phyloP scores from a whole-genome alignment of 2,113 vertebrate species.

The Oreochromis spilurus region DNA sequence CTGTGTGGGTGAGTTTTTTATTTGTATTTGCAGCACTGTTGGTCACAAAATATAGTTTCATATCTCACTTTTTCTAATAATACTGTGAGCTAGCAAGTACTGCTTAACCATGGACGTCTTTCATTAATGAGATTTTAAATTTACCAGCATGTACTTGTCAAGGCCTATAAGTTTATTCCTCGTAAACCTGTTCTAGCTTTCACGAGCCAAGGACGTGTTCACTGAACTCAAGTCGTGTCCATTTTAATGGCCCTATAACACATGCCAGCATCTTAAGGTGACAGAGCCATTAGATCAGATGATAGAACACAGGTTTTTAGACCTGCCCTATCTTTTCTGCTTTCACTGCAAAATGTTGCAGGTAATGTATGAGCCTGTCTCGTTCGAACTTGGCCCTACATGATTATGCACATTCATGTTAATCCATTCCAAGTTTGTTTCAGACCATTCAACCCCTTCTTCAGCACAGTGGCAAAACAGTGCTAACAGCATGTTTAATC shows the following conservation, averaged over 20 bases:
- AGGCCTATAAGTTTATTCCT: constrained; percentile 19
- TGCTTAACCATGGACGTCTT: not conserved
- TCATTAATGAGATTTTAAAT: constrained; percentile 28
- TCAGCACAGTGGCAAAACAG: not conserved
- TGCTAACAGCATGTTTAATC: not conserved
- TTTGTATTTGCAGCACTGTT: not conserved
- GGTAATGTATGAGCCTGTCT: not conserved
- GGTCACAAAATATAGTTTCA: not conserved
- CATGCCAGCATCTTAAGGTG: not conserved
- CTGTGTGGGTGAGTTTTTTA: not conserved
- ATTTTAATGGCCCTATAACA: constrained; percentile 12
- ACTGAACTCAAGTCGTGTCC: constrained; percentile 12
- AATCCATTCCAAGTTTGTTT: not conserved
- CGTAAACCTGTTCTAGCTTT: constrained; percentile 3
- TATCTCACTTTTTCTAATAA: not conserved
- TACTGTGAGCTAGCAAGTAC: not conserved
- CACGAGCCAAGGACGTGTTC: constrained; percentile 14
- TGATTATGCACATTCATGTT: not conserved
- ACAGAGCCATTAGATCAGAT: not conserved
- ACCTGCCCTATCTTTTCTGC: not conserved
- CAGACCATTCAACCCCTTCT: not conserved
- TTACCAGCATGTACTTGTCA: constrained; percentile 16
- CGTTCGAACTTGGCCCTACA: not conserved
- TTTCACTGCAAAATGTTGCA: not conserved
- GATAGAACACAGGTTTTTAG: not conserved